phyloP scores from a whole-genome alignment of 2,113 vertebrate genomes.

The Notarius lentiginosus region DNA sequence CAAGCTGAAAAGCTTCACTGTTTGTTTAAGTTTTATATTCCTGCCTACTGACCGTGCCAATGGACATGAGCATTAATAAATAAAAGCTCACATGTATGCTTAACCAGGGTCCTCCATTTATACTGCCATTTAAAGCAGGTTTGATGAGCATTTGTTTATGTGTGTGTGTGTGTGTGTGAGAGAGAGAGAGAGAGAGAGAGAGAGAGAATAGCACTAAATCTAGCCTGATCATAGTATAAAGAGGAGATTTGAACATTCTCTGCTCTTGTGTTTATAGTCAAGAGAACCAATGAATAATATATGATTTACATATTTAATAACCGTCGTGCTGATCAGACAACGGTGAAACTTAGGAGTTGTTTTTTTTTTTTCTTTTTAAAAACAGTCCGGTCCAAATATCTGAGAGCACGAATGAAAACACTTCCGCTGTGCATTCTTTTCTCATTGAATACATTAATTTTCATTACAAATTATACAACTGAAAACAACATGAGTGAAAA shows the following conservation, averaged over 20 bases:
- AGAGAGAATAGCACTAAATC: constrained; percentile 21
- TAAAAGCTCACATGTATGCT: background rate
- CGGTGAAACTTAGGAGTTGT: background rate
- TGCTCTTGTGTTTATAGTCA: background rate
- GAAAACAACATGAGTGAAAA: background rate
- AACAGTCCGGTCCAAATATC: background rate
- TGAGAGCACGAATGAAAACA: background rate
- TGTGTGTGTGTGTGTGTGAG: background rate
- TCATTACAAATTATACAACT: too few relatives aligned
- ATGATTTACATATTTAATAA: background rate
- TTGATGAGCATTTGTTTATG: background rate
- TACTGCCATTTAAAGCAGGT: background rate
- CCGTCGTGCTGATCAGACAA: background rate
- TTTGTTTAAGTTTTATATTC: background rate
- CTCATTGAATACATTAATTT: too few relatives aligned
- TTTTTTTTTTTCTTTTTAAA: background rate
- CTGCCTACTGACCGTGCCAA: background rate
- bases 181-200: constrained; percentile 28
- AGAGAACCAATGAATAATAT: background rate
- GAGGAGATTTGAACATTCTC: background rate
- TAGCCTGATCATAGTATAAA: constrained; percentile 20
- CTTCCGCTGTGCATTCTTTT: too few relatives aligned
- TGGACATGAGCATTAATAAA: background rate
- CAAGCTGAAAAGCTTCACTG: background rate
- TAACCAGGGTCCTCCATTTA: background rate